These are phyloP conservation scores for Malacosoma neustria DNA, from an alignment of 2,888 invertebrate species.

Conservation along the genomic window DNA sequence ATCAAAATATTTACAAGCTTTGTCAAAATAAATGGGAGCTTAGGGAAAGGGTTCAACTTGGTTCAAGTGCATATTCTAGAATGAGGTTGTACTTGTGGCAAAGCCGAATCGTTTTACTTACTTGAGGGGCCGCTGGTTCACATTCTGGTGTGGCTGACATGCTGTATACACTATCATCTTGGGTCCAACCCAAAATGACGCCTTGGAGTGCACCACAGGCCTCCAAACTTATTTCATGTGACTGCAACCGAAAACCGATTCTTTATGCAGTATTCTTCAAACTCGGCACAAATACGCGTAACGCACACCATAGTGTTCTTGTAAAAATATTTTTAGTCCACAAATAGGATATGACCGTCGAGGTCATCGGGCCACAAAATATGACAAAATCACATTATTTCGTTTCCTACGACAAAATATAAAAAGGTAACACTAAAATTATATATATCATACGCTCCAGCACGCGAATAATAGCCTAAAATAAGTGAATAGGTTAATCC, in stretches of 20 bases:
- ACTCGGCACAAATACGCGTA: constrained; percentile 36
- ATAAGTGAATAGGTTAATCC: constrained; percentile 66
- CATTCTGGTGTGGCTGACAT: constrained; percentile 72
- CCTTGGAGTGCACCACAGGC: constrained; percentile 62
- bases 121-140: constrained; percentile 71
- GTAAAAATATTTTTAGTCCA: constrained; percentile 66
- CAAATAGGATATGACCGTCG: constrained; percentile 60
- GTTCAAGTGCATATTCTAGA: not conserved
- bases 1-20: constrained; percentile 13
- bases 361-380: constrained; percentile 67
- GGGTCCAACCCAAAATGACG: constrained; percentile 70
- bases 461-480: constrained; percentile 35
- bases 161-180: constrained; percentile 71
- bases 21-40: not conserved
- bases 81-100: constrained; percentile 1
- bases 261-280: constrained; percentile 54
- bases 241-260: constrained; percentile 68
- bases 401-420: constrained; percentile 51
- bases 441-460: constrained; percentile 23
- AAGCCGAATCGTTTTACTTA: constrained; percentile 36
- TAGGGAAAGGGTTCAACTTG: not conserved
- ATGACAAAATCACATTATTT: constrained; percentile 48
- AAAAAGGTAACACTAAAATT: constrained; percentile 40
- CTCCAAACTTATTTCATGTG: constrained; percentile 62
- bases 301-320: constrained; percentile 52